Base-by-base conservation (phyloP, 2,888 invertebrate genomes). In the Drosophila anomelani region DNA sequence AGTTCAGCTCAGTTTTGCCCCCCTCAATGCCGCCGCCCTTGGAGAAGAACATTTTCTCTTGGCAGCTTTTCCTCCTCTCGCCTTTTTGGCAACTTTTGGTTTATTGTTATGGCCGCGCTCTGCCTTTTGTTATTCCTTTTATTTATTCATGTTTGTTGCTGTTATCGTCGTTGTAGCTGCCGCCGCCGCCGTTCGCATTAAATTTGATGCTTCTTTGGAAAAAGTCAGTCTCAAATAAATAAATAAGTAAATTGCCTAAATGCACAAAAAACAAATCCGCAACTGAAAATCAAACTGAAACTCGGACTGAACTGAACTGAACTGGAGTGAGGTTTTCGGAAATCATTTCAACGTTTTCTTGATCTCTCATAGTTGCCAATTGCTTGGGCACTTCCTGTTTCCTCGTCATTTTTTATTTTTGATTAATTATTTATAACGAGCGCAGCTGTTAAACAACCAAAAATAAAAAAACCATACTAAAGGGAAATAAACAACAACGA, bases 351-450 rank as follows among this genome's bases (percentile, higher is more conserved):
- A 53, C 67, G 43, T 20, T 36, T 43, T 41, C 49, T 59, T 44
- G 17, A 32, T 26, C 55, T 46, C 38, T 36, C 23, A 32, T 46
- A 64, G 34, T 55, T 41, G 34, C 43, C 47, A 49, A 58, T 46
- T 63, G 60, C 51, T 60, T 44, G 29, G 60, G 55, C 58, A 58
- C 56, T 68, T 68, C 68, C 68, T 66, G 57, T 43, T 61, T 66
- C 53, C 64, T 49, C 41, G 41, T 49, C 38, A n/a, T 55, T 39
- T 49, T 68, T 62, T 59, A 66, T 44, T 74, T 79, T 68, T 81
- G 78, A 80, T 87, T 80, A 85, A 81, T 83, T 88, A 81, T 80
- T 85, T 85, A 80, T 85, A 80, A 76, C 74, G 75, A 66, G 77
- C 86, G 76, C 84, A 84, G 84, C 86, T 84, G 84, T 77, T 81